A percentile compares a stretch with the other conserved stretches of the same genome.
These are phyloP conservation scores for Arion vulgaris DNA, from an alignment of 1,140 invertebrate genomes.

Conservation along the genomic window DNA sequence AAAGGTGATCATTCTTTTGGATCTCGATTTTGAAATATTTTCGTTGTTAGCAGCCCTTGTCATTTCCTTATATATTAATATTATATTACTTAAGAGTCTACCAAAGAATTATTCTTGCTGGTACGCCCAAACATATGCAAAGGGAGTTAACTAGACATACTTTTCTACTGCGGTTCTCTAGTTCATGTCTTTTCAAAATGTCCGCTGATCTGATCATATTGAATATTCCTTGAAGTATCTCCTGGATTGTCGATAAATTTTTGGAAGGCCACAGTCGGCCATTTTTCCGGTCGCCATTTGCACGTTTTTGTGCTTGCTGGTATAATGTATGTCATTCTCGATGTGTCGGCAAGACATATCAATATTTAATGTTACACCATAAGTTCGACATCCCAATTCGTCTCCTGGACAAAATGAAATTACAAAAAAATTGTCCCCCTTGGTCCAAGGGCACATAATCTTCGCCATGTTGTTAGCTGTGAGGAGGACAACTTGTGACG, in stretches of 20 bases:
- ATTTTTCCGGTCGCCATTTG: conserved; percentile 29
- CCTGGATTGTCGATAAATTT: background rate
- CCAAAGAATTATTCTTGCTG: no score
- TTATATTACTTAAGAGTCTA: no score
- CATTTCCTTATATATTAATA: no score
- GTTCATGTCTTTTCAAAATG: no score
- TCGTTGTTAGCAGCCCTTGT: no score
- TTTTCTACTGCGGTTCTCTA: no score
- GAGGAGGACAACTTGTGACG: conserved; percentile 32
- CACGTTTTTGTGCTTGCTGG: background rate
- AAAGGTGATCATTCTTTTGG: no score
- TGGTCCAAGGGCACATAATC: conserved; percentile 46
- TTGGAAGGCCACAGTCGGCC: background rate
- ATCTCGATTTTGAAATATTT: no score
- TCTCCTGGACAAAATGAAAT: background rate
- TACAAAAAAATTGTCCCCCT: conserved; percentile 41
- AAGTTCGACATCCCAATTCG: background rate
- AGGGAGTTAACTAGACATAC: no score
- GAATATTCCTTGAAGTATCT: background rate
- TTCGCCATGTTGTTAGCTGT: conserved; percentile 44
- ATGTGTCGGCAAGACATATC: background rate
- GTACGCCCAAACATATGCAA: no score
- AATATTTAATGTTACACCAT: background rate
- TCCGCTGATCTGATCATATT: no score
- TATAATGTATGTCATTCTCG: background rate